Conservation (phyloP, 2,113 vertebrate species). For the Hippocampus mohnikei region DNA sequence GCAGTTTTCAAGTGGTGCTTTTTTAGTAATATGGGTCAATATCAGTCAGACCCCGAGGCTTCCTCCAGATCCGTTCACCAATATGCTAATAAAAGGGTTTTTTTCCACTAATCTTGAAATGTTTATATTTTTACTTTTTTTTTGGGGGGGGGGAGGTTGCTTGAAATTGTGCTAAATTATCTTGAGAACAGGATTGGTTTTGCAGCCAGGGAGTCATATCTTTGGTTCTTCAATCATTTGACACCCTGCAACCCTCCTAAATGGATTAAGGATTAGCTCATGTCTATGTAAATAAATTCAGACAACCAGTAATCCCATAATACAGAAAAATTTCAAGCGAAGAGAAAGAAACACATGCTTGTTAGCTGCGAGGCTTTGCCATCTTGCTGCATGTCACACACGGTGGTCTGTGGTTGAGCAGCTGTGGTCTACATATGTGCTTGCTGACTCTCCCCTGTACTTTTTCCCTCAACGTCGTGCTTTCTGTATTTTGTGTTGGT, state of each 20-base stretch:
- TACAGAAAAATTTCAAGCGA: slow-evolving; percentile 33
- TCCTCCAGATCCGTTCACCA: too few relatives aligned
- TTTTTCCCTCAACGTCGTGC: background rate
- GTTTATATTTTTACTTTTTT: background rate
- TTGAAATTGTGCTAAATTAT: background rate
- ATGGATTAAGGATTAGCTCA: slow-evolving; percentile 30
- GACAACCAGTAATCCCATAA: slow-evolving; percentile 26
- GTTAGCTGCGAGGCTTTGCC: slow-evolving; percentile 4
- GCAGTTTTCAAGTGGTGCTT: too few relatives aligned
- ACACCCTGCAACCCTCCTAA: slow-evolving; percentile 23
- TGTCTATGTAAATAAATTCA: slow-evolving; percentile 31
- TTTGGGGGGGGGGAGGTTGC: too few relatives aligned
- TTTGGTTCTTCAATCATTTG: slow-evolving; percentile 14
- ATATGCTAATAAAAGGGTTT: background rate
- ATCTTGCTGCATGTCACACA: slow-evolving; percentile 2
- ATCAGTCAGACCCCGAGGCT: too few relatives aligned
- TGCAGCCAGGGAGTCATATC: background rate
- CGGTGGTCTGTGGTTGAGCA: background rate
- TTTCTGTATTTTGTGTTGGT: background rate
- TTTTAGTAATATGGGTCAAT: too few relatives aligned
- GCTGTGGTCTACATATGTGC: background rate
- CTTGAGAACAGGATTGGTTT: background rate
- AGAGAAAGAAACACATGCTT: slow-evolving; percentile 10
- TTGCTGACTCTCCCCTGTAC: background rate
- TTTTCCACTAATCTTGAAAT: background rate